phyloP scores from a whole-genome alignment of 2,797 vertebrate species.

The Cheirogaleus major region DNA sequence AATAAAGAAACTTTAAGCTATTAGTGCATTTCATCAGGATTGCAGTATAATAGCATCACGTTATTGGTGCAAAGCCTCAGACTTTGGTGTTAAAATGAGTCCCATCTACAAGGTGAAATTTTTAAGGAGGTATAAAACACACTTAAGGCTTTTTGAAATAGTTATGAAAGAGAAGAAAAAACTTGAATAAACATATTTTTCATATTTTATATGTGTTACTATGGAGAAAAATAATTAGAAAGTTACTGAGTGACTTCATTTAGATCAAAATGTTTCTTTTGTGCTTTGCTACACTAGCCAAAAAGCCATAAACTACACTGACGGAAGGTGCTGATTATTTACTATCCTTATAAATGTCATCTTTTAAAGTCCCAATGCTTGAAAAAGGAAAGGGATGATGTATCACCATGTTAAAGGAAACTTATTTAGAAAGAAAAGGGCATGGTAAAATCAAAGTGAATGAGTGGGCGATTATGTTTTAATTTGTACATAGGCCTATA shows the following conservation, averaged over 20 bases:
- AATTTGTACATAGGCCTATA: not conserved
- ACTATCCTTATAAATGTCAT: not conserved
- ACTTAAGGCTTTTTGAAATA: conserved; percentile 44
- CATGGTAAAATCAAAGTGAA: not conserved
- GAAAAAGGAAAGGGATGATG: not conserved
- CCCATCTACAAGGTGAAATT: not conserved
- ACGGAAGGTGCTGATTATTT: not conserved
- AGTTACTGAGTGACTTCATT: conserved; percentile 35
- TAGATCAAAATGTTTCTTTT: conserved; percentile 47
- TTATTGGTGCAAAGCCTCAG: not conserved
- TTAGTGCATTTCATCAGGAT: conserved; percentile 32
- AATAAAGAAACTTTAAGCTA: conserved; percentile 29
- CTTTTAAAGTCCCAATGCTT: not conserved
- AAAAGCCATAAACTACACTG: not conserved
- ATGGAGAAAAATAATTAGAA: conserved; percentile 61
- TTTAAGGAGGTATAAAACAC: conserved; percentile 50
- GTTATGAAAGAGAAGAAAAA: conserved; percentile 45
- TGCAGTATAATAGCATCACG: not conserved
- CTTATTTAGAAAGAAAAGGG: not conserved
- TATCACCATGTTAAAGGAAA: not conserved
- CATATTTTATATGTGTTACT: conserved; percentile 51
- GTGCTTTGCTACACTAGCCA: not conserved
- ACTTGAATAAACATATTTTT: conserved; percentile 47
- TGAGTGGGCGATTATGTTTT: not conserved
- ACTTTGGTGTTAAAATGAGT: conserved; percentile 16